A percentile compares a stretch with the other conserved stretches of the same genome.
These are phyloP conservation scores for Pseudorectes ferrugineus DNA, from an alignment of 2,113 vertebrate species.

Conservation along the genomic window DNA sequence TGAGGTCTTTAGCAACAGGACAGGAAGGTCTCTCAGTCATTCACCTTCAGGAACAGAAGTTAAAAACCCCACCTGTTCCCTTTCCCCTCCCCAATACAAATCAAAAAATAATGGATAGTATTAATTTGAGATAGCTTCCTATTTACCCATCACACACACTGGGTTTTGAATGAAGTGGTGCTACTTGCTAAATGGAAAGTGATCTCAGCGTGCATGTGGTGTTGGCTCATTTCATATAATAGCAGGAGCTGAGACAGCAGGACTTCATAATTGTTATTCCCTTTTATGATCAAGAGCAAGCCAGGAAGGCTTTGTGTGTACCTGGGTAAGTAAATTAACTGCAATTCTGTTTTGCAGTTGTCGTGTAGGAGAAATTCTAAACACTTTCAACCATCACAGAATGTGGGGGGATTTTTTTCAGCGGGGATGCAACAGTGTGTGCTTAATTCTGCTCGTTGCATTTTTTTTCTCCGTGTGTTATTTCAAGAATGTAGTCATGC, in stretches of 20 bases:
- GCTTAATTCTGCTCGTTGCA: background rate
- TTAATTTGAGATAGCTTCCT: background rate
- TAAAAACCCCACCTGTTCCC: background rate
- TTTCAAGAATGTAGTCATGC: background rate
- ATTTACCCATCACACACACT: background rate
- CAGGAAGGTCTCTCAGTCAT: background rate
- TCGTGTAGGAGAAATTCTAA: background rate
- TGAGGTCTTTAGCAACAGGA: background rate
- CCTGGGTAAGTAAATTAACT: background rate
- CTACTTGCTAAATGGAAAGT: background rate
- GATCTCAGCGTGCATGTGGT: background rate
- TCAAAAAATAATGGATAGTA: background rate
- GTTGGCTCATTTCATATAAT: background rate
- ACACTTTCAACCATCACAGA: background rate
- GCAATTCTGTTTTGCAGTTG: background rate
- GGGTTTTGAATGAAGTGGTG: background rate
- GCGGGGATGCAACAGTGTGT: background rate
- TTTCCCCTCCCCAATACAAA: accelerated
- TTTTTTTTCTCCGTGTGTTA: background rate
- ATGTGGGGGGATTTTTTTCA: background rate
- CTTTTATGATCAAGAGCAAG: background rate
- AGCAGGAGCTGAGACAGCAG: background rate
- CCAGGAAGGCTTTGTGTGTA: background rate
- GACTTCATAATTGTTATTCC: background rate
- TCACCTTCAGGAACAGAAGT: background rate